These are phyloP conservation scores for Polyommatus icarus DNA, from an alignment of 2,888 invertebrate species.

Conservation along the genomic window DNA sequence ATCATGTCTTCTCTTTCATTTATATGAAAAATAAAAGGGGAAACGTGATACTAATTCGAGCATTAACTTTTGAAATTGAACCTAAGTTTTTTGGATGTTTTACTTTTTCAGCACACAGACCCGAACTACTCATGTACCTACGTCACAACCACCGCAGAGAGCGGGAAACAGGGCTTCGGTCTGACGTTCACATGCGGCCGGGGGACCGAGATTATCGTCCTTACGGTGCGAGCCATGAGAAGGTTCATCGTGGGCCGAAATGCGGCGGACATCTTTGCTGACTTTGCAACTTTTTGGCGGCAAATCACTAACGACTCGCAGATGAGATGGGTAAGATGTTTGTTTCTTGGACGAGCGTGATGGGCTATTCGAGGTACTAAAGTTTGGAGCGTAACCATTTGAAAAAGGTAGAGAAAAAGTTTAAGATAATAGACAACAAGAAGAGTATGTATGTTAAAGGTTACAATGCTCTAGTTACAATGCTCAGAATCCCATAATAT, in stretches of 20 bases:
- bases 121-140: conserved; percentile 96
- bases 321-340: conserved; percentile 89
- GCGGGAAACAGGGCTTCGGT: conserved; percentile 86
- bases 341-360: too few species aligned
- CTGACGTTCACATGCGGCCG: conserved; percentile 93
- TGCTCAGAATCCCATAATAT: too few species aligned
- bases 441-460: too few species aligned
- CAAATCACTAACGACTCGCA: conserved; percentile 92
- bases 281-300: conserved; percentile 91
- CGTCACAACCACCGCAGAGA: conserved; percentile 86
- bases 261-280: conserved; percentile 84
- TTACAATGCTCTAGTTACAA: too few species aligned
- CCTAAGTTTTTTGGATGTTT: neutral
- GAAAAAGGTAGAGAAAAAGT: too few species aligned
- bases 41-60: too few species aligned
- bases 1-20: too few species aligned
- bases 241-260: conserved; percentile 85
- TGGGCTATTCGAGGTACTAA: too few species aligned
- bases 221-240: conserved; percentile 86
- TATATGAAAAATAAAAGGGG: too few species aligned
- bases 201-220: conserved; percentile 92
- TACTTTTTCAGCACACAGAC: conserved; percentile 84
- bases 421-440: too few species aligned
- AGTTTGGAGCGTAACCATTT: too few species aligned
- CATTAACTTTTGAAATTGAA: too few species aligned